Evolutionary conservation across 2,888 invertebrate species (phyloP).

Genomic region (Pachycephus smyrnensis): DNA sequence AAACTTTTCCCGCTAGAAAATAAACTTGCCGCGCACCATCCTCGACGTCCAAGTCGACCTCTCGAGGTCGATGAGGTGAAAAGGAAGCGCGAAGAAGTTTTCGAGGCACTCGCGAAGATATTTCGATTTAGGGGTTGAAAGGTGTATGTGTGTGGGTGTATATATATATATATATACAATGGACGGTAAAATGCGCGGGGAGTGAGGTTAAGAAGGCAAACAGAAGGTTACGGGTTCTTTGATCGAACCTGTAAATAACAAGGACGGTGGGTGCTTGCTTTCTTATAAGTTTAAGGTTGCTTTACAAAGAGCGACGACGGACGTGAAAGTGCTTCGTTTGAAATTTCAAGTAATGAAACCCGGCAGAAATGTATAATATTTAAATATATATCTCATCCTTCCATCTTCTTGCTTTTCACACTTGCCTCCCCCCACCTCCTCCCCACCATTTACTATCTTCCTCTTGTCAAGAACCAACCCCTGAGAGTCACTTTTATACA

Average conservation of each 20-base stretch:
- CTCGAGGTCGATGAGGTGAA: neutral
- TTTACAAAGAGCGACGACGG: slow-evolving; percentile 5
- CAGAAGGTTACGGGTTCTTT: slow-evolving; percentile 14
- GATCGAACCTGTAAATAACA: slow-evolving; percentile 32
- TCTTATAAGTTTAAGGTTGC: slow-evolving; percentile 17
- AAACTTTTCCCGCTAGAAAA: slow-evolving; percentile 16
- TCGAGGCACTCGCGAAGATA: neutral
- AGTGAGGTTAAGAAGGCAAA: neutral
- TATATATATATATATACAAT: neutral
- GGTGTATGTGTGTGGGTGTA: neutral
- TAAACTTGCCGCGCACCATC: slow-evolving; percentile 8
- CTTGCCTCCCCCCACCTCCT: neutral
- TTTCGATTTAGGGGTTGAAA: neutral
- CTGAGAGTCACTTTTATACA: neutral
- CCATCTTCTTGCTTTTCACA: neutral
- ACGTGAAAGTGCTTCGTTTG: neutral
- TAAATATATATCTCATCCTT: neutral
- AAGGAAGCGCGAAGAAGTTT: neutral
- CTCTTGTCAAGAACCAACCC: neutral
- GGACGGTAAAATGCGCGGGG: neutral
- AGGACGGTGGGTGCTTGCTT: slow-evolving; percentile 6
- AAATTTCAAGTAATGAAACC: neutral
- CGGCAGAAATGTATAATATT: neutral
- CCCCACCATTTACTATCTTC: neutral
- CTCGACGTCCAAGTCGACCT: neutral